phyloP scores from a whole-genome alignment of 2,113 vertebrate species.

The Trinectes maculatus region DNA sequence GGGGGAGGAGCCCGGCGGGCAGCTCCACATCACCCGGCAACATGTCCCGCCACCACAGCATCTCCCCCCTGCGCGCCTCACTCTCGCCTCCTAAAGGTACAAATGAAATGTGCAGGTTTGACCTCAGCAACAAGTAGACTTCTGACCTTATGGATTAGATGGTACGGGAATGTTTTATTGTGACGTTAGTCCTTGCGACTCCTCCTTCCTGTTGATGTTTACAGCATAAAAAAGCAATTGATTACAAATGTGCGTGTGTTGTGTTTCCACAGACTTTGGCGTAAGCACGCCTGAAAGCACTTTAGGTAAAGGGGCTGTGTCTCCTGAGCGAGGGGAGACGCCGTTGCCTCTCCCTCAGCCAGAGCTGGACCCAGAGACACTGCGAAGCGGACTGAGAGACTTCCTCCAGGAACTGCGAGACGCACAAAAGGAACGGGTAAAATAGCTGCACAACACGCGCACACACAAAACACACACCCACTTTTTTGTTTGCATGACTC shows the following conservation, averaged over 20 bases:
- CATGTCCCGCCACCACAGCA: constrained; percentile 67
- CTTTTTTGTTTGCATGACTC: neutral
- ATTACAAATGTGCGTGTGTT: neutral
- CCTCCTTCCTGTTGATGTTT: neutral
- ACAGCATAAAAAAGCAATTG: too few species aligned
- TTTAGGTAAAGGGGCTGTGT: constrained; percentile 69
- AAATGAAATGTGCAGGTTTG: neutral
- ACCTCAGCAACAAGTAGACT: neutral
- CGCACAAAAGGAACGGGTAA: constrained; percentile 87
- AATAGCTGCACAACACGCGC: neutral
- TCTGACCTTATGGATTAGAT: too few species aligned
- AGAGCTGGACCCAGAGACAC: constrained; percentile 85
- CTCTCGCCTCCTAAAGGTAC: constrained; percentile 83
- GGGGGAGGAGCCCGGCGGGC: constrained; percentile 74
- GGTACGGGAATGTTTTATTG: too few species aligned
- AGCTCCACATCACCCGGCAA: constrained; percentile 64
- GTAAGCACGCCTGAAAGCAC: constrained; percentile 78
- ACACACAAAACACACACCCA: neutral
- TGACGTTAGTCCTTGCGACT: neutral
- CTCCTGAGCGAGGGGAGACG: constrained; percentile 77
- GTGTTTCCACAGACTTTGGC: constrained; percentile 43
- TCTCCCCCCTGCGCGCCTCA: constrained; percentile 75
- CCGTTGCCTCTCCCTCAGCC: constrained; percentile 63
- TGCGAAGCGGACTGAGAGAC: constrained; percentile 86
- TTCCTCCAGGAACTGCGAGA: constrained; percentile 90